Base-by-base conservation (phyloP, 2,888 invertebrate genomes). In the Mycalesis mineus region DNA sequence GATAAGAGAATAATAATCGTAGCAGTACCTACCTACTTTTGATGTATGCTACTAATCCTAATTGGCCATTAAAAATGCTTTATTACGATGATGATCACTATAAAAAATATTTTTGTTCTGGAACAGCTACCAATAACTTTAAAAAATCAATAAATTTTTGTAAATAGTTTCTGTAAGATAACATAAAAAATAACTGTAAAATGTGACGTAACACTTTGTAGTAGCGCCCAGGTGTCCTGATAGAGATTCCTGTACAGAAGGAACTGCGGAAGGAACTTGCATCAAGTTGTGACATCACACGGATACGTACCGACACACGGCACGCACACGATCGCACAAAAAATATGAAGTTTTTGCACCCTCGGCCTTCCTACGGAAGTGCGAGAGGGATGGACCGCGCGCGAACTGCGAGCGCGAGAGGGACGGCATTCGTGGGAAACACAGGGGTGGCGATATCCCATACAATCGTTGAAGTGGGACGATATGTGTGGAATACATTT, bases 401-500 rank as follows among this genome's bases (percentile, higher is more conserved):
- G 48, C 31, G 33, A 36, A 13, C 49, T 47, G 28, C n/a, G 41
- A 17, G 77, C 55, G 71, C 36, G 80, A 84, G 64, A 58, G 75
- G 66, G 82, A 83, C 60, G 52, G 67, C 60, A 55, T 68, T 72
- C 88, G 88, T 88, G 90, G 89, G 90, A 90, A 90, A 78, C 82
- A 69, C 73, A 82, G 75, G 88, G 88, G 87, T 85, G 83, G 83
- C 81, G 75, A 77, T 86, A 85, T 90, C 89, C 88, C 90, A 90
- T 86, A 87, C 78, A 74, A 73, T 72, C 82, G 81, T 75, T 81
- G 73, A 77, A 82, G 84, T 82, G 84, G 77, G 75, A 78, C 83
- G 73, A 67, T 64, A 42, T 53, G 48, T 69, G 68, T 70, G 71
- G 68, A 60, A 61, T 62, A 63, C 60, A 64, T 65, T 55, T 31